Base-by-base conservation (phyloP, 2,888 invertebrate genomes). In the Podotricha telesiphe region DNA sequence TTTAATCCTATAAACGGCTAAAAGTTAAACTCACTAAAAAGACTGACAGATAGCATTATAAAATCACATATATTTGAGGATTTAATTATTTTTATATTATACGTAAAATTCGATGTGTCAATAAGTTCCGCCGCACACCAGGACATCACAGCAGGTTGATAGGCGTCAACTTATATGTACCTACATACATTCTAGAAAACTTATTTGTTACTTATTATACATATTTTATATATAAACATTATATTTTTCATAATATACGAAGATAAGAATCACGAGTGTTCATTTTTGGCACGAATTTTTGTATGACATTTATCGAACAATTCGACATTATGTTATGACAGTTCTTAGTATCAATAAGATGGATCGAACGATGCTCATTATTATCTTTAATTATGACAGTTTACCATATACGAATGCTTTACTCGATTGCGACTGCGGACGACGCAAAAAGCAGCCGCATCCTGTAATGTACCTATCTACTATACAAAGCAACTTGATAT, bases 371-470 rank as follows among this genome's bases (percentile, higher is more conserved):
- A 83, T 79, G 73, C 85, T 86, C 91, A 88, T 91, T 90, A 90
- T 87, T 87, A 86, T 85, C 83, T 86, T 91, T 91, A 92, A 93
- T 93, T 92, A 92, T 92, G 89, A 92, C 91, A 91, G 91, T 88
- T 87, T 78, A 82, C 92, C 92, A 80, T 92, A 89, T 91, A 92
- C 75, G 89, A 87, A 86, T 85, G 84, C 82, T 84, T 87, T 83
- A 86, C 86, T 84, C 84, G 83, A 80, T 79, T 81, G 79, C 77
- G 80, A 79, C 82, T 79, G 79, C 81, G 78, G 80, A 77, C 78
- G 76, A 70, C 72, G 79, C 81, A 87, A 91, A 91, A 86, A 86
- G 85, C 80, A 75, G 82, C 80, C 83, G 84, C 79, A 78, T 82
- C 79, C 81, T 79, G 79, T 72, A 76, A 73, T 80, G 81, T 80